Evolutionary conservation across 1,140 invertebrate genomes (phyloP), one percentile per base, ranked within the genome.

Genomic region (Eupristina koningsbergeri): DNA sequence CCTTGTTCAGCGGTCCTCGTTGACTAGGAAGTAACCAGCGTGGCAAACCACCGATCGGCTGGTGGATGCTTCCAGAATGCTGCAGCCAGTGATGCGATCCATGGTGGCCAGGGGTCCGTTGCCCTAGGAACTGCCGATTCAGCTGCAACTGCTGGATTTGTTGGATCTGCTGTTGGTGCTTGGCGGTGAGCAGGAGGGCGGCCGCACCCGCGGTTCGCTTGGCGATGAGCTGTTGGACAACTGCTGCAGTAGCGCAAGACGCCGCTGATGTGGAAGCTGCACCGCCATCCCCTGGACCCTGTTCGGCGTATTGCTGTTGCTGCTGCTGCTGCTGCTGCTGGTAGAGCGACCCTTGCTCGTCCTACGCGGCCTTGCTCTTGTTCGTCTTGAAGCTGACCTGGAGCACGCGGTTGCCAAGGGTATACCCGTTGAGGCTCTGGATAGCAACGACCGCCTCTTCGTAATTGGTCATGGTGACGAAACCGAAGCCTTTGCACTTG

Each of bases 401-500:
- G 88, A 99, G 95, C 85, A 99, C 97, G 80, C 98, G 95, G 93
- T 99, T 99, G 89, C 98, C 98, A 86, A 99, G 94, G 85, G 97
- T 98, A 93, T 99, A 99, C 77, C 98, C 98, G 93, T 99, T 99
- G 83, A 99, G 94, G 85, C 97, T 98, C 92, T 98, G 98, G 88
- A 99, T 99, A 79, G 99, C 98, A 84, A 98, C 96, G 39, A 99
- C 95, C 22, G 98, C 98, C 91, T 99, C 98, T 92, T 99, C 98
- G 93, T 99, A 99, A 93, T 99, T 99, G 88, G 98, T 99, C 99
- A 99, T 99, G 80, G 98, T 99, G 83, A 99, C 98, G 93, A 99
- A 99, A n/a, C 98, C 99, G 92, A 99, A 99, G 87, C 99, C 99
- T 93, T 99, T 99, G 95, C 99, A 99, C 93, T 99, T 99, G 93